Evolutionary conservation across 2,797 vertebrate species (phyloP).

Genomic region (Synanceia verrucosa): DNA sequence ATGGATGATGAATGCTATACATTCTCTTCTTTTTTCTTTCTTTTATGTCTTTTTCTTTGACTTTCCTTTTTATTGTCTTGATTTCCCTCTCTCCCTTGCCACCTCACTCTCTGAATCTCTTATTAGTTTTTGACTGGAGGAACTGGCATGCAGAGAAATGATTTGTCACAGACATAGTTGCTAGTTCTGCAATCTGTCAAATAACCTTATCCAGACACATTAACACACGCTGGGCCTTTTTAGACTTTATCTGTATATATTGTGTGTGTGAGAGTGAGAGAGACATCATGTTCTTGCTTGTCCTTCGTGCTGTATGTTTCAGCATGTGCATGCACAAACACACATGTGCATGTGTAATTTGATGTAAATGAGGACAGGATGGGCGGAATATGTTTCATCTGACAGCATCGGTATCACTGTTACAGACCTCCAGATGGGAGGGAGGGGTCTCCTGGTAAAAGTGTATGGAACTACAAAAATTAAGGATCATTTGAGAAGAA

Average conservation of each 20-base stretch:
- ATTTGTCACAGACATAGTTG: slow-evolving; percentile 39
- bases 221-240: slow-evolving; percentile 12
- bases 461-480: slow-evolving; percentile 5
- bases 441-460: neutral
- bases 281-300: slow-evolving; percentile 1
- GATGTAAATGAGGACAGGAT: slow-evolving; percentile 35
- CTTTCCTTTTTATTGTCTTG: slow-evolving; percentile 24
- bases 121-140: slow-evolving; percentile 54
- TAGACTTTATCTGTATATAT: neutral
- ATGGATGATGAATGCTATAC: slow-evolving; percentile 43
- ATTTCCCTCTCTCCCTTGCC: slow-evolving; percentile 29
- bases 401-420: slow-evolving; percentile 30
- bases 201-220: slow-evolving; percentile 33
- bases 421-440: slow-evolving; percentile 4
- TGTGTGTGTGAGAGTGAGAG: neutral
- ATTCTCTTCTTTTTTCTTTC: slow-evolving; percentile 24
- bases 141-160: slow-evolving; percentile 28
- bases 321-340: neutral
- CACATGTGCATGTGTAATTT: slow-evolving; percentile 24
- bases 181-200: slow-evolving; percentile 49
- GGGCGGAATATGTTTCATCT: slow-evolving; percentile 27
- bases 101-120: slow-evolving; percentile 40
- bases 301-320: neutral
- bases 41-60: slow-evolving; percentile 16
- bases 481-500: slow-evolving; percentile 6